These are phyloP conservation scores for Mergus octosetaceus DNA, from an alignment of 2,797 vertebrate genomes.

Conservation along the genomic window DNA sequence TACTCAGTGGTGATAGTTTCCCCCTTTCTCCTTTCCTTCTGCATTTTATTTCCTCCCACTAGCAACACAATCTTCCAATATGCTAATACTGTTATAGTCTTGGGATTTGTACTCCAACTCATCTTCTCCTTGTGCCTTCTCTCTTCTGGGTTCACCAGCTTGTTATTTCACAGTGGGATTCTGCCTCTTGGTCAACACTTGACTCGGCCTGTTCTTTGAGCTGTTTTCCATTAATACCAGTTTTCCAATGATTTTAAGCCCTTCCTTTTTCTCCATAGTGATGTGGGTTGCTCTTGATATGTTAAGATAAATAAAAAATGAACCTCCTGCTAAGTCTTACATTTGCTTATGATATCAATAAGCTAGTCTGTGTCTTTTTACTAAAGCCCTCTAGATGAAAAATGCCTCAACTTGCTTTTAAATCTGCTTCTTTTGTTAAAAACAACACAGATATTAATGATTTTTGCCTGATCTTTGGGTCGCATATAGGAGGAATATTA, in stretches of 20 bases:
- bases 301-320: slow-evolving; percentile 9
- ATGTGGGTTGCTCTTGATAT: background rate
- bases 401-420: background rate
- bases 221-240: background rate
- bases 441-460: background rate
- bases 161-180: background rate
- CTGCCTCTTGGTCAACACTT: slow-evolving; percentile 4
- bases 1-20: background rate
- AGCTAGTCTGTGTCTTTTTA: slow-evolving; percentile 3
- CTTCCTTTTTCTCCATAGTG: background rate
- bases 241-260: background rate
- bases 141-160: background rate
- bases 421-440: background rate
- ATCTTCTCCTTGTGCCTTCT: background rate
- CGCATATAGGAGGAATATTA: background rate
- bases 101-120: background rate
- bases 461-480: slow-evolving; percentile 11
- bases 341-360: background rate
- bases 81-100: background rate
- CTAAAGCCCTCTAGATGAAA: background rate
- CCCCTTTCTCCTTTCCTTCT: background rate
- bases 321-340: background rate
- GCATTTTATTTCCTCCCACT: background rate
- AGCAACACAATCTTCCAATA: background rate
- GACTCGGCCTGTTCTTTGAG: background rate